Base-by-base conservation (phyloP, 2,888 invertebrate species). In the Oeneis ivallda region DNA sequence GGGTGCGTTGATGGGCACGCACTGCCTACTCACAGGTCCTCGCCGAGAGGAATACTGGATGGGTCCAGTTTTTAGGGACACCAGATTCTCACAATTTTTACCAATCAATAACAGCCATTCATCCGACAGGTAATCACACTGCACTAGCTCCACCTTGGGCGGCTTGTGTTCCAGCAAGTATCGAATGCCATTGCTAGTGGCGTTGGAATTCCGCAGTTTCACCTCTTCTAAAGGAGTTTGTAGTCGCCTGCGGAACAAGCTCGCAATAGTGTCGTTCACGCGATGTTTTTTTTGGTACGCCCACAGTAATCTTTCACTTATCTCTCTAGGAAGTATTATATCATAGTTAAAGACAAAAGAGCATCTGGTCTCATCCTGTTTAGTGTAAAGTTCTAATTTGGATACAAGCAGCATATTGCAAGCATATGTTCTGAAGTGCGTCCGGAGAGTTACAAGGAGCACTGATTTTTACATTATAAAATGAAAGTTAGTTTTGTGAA, bases 101-200 rank as follows among this genome's bases (percentile, higher is more conserved):
- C 95, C 96, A 60, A 98, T 93, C 64, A 93, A 87, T 67, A 94
- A 93, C 69, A 97, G 92, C 26, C 95, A 93, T 26, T 87, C 82
- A 50, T 93, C 89, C 0, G 95, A 94, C 53, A 97, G 86, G 70
- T 93, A 93, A 70, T 93, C 92, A 81, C 97, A 97, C 75, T 96
- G 94, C 65, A 94, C 93, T 70, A 98, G 90, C 73, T 96, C 96
- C 57, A 98, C 86, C 70, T 95, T 95, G 13, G 93, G 87, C 47
- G 97, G 93, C 71, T 94, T 94, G 84, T 98, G 98, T 59, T 93
- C 93, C 82, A 96, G 88, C 15, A 98, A 86, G 61, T 93, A 93
- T 72, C 93, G 92, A 58, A 98, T 86, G 65, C 96, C 95, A 68
- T 93, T 89, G 80, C 96, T 95, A 10, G 94, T 95, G 53, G 98